Conservation (phyloP, 2,888 invertebrate genomes). For the Capitulum mitella region DNA sequence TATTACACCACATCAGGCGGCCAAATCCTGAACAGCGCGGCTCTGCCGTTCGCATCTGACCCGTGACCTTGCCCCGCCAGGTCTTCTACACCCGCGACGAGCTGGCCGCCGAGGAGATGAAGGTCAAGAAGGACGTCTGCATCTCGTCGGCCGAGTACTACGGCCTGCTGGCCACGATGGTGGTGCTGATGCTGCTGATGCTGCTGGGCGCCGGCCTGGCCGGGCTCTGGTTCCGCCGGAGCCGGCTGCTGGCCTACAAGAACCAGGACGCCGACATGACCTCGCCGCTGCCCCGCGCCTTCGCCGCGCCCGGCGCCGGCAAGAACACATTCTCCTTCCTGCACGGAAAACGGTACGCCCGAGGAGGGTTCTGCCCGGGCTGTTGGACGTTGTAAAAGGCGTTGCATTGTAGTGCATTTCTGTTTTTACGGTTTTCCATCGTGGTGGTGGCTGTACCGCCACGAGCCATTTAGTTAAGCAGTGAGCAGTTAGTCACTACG, state of each 20-base stretch:
- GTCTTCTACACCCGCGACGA: slow-evolving; percentile 66
- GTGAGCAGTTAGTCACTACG: too few relatives aligned
- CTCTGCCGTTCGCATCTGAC: too few relatives aligned
- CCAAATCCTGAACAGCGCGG: too few relatives aligned
- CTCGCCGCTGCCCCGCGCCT: slow-evolving; percentile 26
- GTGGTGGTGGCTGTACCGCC: too few relatives aligned
- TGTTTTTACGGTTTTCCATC: too few relatives aligned
- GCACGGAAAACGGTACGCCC: not conserved
- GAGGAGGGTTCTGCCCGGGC: too few relatives aligned
- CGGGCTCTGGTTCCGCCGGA: slow-evolving; percentile 30
- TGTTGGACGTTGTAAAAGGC: too few relatives aligned
- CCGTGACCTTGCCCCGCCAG: too few relatives aligned
- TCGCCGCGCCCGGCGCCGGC: not conserved
- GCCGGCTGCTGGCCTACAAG: slow-evolving; percentile 35
- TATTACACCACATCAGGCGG: too few relatives aligned
- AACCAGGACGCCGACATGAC: slow-evolving; percentile 35
- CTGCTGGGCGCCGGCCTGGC: slow-evolving; percentile 17
- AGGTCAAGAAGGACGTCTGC: slow-evolving; percentile 62
- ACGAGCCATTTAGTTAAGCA: too few relatives aligned
- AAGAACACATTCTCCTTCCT: slow-evolving; percentile 13
- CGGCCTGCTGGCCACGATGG: slow-evolving; percentile 68
- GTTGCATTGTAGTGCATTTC: too few relatives aligned
- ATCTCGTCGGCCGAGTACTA: slow-evolving; percentile 76
- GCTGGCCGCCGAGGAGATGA: slow-evolving; percentile 42
- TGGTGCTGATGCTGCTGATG: slow-evolving; percentile 45